Percentiles rank a stretch among this genome's conserved stretches.
Evolutionary conservation across 2,888 invertebrate genomes (phyloP).

Genomic region (Dermolepida albohirtum): DNA sequence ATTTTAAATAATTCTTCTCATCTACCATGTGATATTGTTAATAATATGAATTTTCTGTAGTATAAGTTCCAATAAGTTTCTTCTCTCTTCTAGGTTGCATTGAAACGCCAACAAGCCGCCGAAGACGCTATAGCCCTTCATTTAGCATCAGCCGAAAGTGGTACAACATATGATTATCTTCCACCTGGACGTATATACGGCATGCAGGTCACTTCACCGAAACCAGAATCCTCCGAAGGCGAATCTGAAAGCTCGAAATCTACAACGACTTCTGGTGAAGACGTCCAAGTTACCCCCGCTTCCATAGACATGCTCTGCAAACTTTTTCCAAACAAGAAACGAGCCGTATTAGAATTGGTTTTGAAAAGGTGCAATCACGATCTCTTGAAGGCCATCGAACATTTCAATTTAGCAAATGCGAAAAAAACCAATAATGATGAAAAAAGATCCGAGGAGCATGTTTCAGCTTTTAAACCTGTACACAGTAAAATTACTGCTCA

Average conservation of each 20-base stretch:
- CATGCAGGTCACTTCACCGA: slow-evolving; percentile 84
- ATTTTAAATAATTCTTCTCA: too few relatives aligned
- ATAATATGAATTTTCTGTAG: too few relatives aligned
- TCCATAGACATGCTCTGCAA: slow-evolving; percentile 87
- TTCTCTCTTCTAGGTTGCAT: slow-evolving; percentile 77
- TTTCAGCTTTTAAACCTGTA: slow-evolving; percentile 63
- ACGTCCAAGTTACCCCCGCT: slow-evolving; percentile 73
- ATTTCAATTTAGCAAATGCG: slow-evolving; percentile 70
- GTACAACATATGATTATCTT: slow-evolving; percentile 77
- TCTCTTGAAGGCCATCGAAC: slow-evolving; percentile 89
- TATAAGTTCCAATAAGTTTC: not conserved
- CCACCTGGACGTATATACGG: slow-evolving; percentile 94
- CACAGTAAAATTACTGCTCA: slow-evolving; percentile 47
- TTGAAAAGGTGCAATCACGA: slow-evolving; percentile 93
- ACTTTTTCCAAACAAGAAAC: slow-evolving; percentile 90
- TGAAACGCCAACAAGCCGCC: slow-evolving; percentile 96
- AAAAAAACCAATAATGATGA: slow-evolving; percentile 46
- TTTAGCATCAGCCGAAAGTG: slow-evolving; percentile 86
- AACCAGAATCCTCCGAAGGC: slow-evolving; percentile 57
- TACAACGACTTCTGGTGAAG: slow-evolving; percentile 39
- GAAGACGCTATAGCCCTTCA: slow-evolving; percentile 96
- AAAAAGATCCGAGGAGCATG: slow-evolving; percentile 51
- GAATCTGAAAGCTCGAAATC: slow-evolving; percentile 32
- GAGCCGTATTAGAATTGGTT: slow-evolving; percentile 90
- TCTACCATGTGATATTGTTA: too few relatives aligned